phyloP scores from a whole-genome alignment of 1,140 invertebrate species.

The Wiebesia pumilae region DNA sequence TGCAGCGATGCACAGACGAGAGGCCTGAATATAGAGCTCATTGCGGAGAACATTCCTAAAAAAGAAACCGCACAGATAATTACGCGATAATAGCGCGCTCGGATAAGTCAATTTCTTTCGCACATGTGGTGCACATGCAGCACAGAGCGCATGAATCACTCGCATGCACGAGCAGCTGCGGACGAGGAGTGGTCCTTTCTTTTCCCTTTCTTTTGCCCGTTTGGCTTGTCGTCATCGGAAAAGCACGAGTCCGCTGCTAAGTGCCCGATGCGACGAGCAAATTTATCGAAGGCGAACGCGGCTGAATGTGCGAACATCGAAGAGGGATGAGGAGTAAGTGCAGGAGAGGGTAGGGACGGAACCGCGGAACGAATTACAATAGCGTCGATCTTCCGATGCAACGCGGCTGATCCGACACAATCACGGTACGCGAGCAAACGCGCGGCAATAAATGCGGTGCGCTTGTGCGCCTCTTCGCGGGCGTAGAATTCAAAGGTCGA shows the following conservation, averaged over 20 bases:
- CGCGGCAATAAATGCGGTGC: too few relatives aligned
- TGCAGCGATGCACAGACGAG: background rate
- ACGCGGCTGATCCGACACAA: too few relatives aligned
- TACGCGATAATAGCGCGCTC: background rate
- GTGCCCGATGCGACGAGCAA: too few relatives aligned
- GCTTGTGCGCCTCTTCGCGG: background rate
- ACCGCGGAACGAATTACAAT: too few relatives aligned
- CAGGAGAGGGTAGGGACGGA: too few relatives aligned
- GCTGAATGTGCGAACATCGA: too few relatives aligned
- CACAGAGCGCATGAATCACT: background rate
- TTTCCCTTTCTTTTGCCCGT: background rate
- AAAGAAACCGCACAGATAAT: background rate
- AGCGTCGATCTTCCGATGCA: too few relatives aligned
- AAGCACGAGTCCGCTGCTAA: too few relatives aligned
- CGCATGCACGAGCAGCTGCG: background rate
- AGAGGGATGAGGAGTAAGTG: too few relatives aligned
- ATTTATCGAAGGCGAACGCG: too few relatives aligned
- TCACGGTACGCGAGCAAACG: too few relatives aligned
- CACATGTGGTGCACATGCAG: background rate
- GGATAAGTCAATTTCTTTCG: background rate
- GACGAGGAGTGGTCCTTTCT: background rate
- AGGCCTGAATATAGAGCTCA: background rate
- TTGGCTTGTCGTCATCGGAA: background rate
- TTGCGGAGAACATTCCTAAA: conserved; percentile 2
- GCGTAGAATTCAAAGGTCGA: conserved; percentile 1